Conservation (phyloP, 2,113 vertebrate species). For the Hemiscyllium ocellatum region DNA sequence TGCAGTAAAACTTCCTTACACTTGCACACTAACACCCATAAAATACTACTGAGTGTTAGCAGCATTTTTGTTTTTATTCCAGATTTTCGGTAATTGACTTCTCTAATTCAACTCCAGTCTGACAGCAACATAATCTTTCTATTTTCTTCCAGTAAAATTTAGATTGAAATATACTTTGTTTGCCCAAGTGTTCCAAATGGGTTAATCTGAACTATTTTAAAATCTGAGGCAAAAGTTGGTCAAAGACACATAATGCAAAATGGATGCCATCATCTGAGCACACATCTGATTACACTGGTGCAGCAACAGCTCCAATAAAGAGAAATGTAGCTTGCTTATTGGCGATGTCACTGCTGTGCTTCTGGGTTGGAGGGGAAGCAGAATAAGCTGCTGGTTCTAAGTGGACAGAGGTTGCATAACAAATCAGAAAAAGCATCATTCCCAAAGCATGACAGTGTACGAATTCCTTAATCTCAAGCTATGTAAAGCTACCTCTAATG, state of each 20-base stretch:
- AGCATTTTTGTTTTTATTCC: neutral
- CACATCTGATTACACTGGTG: too few species aligned
- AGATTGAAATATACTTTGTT: neutral
- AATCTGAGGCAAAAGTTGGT: neutral
- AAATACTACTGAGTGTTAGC: neutral
- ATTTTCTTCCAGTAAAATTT: too few species aligned
- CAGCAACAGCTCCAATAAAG: too few species aligned
- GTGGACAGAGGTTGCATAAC: too few species aligned
- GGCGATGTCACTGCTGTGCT: neutral
- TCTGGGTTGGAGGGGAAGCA: neutral
- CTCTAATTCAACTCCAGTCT: neutral
- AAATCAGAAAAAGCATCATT: neutral
- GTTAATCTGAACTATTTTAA: neutral
- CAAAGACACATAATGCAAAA: neutral
- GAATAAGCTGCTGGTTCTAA: too few species aligned
- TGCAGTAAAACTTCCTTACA: too few species aligned
- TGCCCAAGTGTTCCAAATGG: neutral
- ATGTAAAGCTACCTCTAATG: too few species aligned
- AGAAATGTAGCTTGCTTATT: neutral
- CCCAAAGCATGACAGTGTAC: neutral
- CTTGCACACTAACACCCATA: too few species aligned
- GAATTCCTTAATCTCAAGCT: neutral
- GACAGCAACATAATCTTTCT: neutral
- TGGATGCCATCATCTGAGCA: too few species aligned
- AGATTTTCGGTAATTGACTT: neutral